These are phyloP conservation scores for Falco concolor DNA, from an alignment of 2,797 vertebrate species.

Conservation along the genomic window DNA sequence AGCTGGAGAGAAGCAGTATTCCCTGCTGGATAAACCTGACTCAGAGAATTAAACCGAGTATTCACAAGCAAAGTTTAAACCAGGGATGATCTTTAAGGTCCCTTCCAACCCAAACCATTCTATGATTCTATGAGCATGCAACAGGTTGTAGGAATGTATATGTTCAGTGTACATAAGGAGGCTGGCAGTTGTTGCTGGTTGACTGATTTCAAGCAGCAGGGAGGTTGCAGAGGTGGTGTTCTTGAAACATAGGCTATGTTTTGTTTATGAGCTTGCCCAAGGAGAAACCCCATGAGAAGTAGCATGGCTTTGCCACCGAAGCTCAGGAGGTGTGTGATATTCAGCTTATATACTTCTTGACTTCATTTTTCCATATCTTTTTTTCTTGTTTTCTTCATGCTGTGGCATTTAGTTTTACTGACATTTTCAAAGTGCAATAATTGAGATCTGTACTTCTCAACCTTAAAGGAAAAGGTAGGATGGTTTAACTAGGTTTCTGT, in stretches of 20 bases:
- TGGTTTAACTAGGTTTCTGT: not conserved
- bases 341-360: not conserved
- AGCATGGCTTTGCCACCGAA: not conserved
- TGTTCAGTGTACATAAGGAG: rapidly evolving
- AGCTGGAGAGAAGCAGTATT: not conserved
- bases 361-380: not conserved
- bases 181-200: not conserved
- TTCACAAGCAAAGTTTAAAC: not conserved
- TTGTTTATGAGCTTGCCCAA: not conserved
- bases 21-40: not conserved
- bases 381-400: not conserved
- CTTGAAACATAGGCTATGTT: not conserved
- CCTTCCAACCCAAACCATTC: too few species aligned
- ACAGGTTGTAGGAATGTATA: not conserved
- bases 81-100: too few species aligned
- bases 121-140: not conserved
- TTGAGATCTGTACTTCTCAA: not conserved
- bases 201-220: not conserved
- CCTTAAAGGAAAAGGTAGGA: not conserved
- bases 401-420: not conserved
- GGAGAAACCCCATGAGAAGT: not conserved
- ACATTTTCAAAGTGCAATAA: not conserved
- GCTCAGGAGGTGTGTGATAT: not conserved
- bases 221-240: not conserved
- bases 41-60: not conserved